Conservation (phyloP, 1,140 invertebrate genomes). For the Hylaeus volcanicus region DNA sequence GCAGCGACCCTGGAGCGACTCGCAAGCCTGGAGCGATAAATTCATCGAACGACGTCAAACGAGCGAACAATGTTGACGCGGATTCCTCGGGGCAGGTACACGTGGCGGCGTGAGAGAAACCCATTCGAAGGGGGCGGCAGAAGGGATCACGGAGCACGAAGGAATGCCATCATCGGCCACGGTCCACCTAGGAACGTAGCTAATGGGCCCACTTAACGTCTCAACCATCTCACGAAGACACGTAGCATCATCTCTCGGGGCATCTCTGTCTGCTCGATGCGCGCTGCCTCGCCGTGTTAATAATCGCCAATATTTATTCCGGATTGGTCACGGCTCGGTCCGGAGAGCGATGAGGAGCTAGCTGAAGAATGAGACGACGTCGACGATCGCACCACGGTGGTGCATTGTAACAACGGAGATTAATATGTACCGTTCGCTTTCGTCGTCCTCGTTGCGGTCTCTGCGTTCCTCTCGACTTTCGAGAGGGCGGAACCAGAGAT, state of each 20-base stretch:
- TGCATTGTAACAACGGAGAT: slow-evolving; percentile 73
- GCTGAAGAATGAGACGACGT: slow-evolving; percentile 67
- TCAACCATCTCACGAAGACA: slow-evolving; percentile 72
- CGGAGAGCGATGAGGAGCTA: slow-evolving; percentile 75
- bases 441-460: slow-evolving; percentile 63
- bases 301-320: slow-evolving; percentile 81
- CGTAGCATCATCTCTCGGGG: slow-evolving; percentile 38
- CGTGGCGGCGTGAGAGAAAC: slow-evolving; percentile 59
- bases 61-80: neutral
- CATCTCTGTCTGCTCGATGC: slow-evolving; percentile 45
- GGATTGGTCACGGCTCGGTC: slow-evolving; percentile 79
- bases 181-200: slow-evolving; percentile 70
- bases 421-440: slow-evolving; percentile 71
- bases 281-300: slow-evolving; percentile 68
- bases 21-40: neutral
- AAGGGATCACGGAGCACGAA: slow-evolving; percentile 47
- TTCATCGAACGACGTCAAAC: neutral
- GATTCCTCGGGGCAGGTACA: slow-evolving; percentile 41
- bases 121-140: slow-evolving; percentile 11
- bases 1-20: too few relatives aligned
- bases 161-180: slow-evolving; percentile 67
- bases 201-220: slow-evolving; percentile 81
- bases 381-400: slow-evolving; percentile 42
- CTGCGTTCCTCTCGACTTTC: neutral
- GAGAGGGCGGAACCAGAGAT: too few relatives aligned